These are phyloP conservation scores for Tipula unca DNA, from an alignment of 2,888 invertebrate species.

Conservation along the genomic window DNA sequence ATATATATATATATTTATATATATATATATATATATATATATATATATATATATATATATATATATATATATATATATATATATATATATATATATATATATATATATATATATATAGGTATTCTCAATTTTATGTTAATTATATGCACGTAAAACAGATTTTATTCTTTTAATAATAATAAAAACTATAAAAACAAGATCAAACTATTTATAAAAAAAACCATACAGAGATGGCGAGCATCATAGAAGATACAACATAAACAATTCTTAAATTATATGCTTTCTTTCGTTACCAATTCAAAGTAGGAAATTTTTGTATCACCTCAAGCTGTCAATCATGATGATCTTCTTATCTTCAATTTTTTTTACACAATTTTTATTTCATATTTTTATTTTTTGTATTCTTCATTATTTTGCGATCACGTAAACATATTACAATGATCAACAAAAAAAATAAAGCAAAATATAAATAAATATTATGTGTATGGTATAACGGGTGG, in stretches of 20 bases:
- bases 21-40: too few relatives aligned
- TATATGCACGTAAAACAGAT: not conserved
- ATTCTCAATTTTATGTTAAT: slow-evolving; percentile 4
- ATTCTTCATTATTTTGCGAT: not conserved
- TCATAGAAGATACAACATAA: not conserved
- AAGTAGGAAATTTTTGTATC: not conserved
- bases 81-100: too few relatives aligned
- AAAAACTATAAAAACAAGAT: not conserved
- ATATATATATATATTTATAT: too few relatives aligned
- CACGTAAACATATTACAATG: not conserved
- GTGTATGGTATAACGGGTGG: not conserved
- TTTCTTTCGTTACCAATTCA: not conserved
- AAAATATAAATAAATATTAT: not conserved
- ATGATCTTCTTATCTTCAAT: not conserved
- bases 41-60: too few relatives aligned
- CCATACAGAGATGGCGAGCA: not conserved
- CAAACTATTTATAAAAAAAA: not conserved
- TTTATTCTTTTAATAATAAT: not conserved
- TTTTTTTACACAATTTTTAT: not conserved
- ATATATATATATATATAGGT: too few relatives aligned
- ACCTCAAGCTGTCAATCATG: slow-evolving; percentile 8
- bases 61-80: too few relatives aligned
- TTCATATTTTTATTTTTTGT: not conserved
- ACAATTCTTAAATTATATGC: not conserved
- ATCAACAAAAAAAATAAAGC: not conserved